A percentile compares a stretch with the other conserved stretches of the same genome.
These are phyloP conservation scores for Seladonia tumulorum DNA, from an alignment of 2,888 invertebrate genomes.

Conservation along the genomic window DNA sequence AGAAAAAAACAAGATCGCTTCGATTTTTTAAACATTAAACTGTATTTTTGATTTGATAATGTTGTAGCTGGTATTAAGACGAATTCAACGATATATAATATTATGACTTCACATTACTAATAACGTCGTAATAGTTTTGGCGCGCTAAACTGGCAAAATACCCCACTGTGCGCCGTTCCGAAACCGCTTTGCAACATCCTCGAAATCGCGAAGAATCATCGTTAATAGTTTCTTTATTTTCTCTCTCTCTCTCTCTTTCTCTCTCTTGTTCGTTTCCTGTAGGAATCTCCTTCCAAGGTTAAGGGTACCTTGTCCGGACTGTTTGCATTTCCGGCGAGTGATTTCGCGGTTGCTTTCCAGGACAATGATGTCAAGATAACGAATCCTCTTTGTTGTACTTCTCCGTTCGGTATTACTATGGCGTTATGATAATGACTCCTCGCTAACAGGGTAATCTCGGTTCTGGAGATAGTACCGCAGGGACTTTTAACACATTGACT, in stretches of 20 bases:
- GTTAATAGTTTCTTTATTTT: not conserved
- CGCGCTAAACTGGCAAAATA: too few relatives aligned
- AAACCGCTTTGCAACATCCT: slow-evolving; percentile 18
- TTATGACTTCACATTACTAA: too few relatives aligned
- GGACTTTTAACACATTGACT: not conserved
- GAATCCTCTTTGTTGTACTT: not conserved
- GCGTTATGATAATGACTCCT: not conserved
- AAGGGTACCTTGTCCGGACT: not conserved
- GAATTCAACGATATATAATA: too few relatives aligned
- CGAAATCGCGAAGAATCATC: slow-evolving; percentile 41
- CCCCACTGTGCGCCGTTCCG: too few relatives aligned
- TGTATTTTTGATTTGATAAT: too few relatives aligned
- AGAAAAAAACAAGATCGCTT: too few relatives aligned
- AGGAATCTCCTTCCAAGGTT: not conserved
- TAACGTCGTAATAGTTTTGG: too few relatives aligned
- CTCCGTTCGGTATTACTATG: not conserved
- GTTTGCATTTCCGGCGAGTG: slow-evolving; percentile 12
- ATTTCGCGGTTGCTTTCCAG: slow-evolving; percentile 15
- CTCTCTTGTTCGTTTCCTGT: too few relatives aligned
- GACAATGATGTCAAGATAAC: slow-evolving; percentile 3
- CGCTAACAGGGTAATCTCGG: not conserved
- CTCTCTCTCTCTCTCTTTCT: not conserved
- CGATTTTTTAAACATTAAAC: too few relatives aligned
- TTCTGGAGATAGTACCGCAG: not conserved
- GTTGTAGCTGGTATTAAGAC: too few relatives aligned